Evolutionary conservation across 2,797 vertebrate genomes (phyloP).

Genomic region (Eremophila alpestris): DNA sequence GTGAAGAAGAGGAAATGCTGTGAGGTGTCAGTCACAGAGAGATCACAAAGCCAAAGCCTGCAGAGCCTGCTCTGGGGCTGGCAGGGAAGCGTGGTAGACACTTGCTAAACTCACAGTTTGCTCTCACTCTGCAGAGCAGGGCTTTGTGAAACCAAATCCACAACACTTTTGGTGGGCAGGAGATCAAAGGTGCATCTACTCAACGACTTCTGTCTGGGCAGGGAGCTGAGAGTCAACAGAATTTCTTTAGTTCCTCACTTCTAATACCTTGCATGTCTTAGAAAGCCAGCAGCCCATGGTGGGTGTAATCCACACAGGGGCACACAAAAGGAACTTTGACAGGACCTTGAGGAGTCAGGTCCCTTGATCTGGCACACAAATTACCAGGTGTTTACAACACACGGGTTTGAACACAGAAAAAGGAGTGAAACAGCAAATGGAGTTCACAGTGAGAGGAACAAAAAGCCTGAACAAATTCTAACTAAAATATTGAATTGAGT

Average conservation of each 20-base stretch:
- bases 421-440: not conserved
- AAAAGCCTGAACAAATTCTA: not conserved
- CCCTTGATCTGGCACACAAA: not conserved
- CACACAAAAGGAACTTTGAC: not conserved
- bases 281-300: not conserved
- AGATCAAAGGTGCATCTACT: not conserved
- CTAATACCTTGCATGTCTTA: not conserved
- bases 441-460: not conserved
- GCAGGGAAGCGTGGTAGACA: not conserved
- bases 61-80: not conserved
- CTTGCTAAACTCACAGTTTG: slow-evolving; percentile 24
- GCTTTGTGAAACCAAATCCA: not conserved
- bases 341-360: not conserved
- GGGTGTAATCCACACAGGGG: not conserved
- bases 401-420: not conserved
- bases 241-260: not conserved
- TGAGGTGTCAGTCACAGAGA: not conserved
- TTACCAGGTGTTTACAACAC: not conserved
- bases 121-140: not conserved
- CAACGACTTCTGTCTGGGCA: not conserved
- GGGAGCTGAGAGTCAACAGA: not conserved
- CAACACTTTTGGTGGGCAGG: not conserved
- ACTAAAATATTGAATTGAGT: not conserved
- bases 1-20: not conserved
- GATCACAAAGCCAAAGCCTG: not conserved